These are phyloP conservation scores for Hirundo rustica DNA, from an alignment of 2,797 vertebrate species.

Conservation along the genomic window DNA sequence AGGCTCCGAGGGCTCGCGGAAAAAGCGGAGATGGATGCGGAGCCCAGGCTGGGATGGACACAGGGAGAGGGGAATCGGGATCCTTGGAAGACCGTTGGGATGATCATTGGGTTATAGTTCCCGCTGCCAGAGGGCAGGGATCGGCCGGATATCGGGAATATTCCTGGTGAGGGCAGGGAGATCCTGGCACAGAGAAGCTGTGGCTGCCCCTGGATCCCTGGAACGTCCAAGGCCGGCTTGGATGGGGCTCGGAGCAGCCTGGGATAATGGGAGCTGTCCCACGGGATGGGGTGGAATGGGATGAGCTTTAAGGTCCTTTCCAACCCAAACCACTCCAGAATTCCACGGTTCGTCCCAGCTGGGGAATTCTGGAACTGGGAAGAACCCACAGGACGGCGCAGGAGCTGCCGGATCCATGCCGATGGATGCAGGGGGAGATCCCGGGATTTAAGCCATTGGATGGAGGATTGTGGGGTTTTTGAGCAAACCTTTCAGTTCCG, in stretches of 20 bases:
- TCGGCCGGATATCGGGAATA: background rate
- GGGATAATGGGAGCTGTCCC: background rate
- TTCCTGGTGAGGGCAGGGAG: background rate
- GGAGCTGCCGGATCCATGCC: rapidly evolving
- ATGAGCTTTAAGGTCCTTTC: no score
- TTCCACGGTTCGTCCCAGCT: background rate
- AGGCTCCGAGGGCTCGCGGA: background rate
- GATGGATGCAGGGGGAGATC: rapidly evolving
- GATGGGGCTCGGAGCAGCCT: background rate
- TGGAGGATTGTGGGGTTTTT: rapidly evolving
- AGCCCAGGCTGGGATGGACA: background rate
- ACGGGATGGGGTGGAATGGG: background rate
- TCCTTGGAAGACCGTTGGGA: rapidly evolving
- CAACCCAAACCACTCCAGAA: background rate
- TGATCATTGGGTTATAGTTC: rapidly evolving
- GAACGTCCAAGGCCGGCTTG: no score
- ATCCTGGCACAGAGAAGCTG: no score
- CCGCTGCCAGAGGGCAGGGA: background rate
- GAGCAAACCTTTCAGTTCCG: background rate
- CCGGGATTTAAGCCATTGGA: rapidly evolving
- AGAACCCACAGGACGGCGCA: rapidly evolving
- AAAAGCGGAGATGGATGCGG: background rate
- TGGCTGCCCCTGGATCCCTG: background rate
- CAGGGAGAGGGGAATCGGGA: background rate
- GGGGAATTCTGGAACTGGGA: background rate